Evolutionary conservation across 1,140 invertebrate genomes (phyloP).

Genomic region (Ips typographus): DNA sequence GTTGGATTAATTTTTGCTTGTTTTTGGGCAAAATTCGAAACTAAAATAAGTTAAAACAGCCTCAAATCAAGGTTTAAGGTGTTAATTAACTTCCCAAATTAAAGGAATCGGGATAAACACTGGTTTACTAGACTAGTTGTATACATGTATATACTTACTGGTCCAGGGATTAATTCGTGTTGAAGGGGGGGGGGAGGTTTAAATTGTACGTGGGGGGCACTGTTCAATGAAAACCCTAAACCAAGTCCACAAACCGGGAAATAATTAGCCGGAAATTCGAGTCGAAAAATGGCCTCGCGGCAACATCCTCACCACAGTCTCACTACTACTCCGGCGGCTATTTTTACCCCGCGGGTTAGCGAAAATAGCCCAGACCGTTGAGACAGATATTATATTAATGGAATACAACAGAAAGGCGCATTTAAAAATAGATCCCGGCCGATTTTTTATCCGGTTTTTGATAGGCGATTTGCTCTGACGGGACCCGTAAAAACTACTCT

Average conservation of each 20-base stretch:
- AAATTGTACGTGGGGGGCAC: not conserved
- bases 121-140: no score
- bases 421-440: conserved; percentile 50
- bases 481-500: conserved; percentile 49
- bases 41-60: no score
- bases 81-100: no score
- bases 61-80: no score
- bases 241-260: conserved; percentile 9
- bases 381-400: conserved; percentile 48
- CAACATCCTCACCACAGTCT: conserved; percentile 39
- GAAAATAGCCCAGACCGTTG: conserved; percentile 50
- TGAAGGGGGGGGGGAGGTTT: no score
- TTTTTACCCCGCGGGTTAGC: conserved; percentile 49
- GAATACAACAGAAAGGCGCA: conserved; percentile 44
- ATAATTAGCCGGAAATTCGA: conserved; percentile 35
- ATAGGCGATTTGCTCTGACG: conserved; percentile 47
- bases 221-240: not conserved
- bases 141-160: no score
- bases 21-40: no score
- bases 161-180: no score
- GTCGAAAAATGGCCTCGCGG: conserved; percentile 50
- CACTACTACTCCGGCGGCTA: conserved; percentile 44
- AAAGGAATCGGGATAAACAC: no score
- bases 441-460: conserved; percentile 44
- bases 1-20: conserved; percentile 30